Conservation (phyloP, 2,113 vertebrate species). For the Lates calcarifer region DNA sequence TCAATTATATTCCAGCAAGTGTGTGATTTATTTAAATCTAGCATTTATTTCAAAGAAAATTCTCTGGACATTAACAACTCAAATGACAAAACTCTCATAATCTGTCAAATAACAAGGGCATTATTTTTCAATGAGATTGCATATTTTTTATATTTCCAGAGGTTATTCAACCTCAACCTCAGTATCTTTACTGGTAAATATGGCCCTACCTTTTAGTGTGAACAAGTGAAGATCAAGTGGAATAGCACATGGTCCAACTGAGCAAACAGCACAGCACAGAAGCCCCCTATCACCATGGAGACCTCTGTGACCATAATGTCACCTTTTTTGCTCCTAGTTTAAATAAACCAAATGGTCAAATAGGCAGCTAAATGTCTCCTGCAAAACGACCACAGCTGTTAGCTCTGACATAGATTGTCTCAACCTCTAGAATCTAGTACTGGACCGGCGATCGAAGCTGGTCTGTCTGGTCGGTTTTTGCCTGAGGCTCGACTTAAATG, state of each 20-base stretch:
- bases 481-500: slow-evolving; percentile 49
- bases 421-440: neutral
- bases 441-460: slow-evolving; percentile 15
- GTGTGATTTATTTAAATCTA: no score
- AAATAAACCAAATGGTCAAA: slow-evolving; percentile 41
- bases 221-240: slow-evolving; percentile 7
- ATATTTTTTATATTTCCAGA: no score
- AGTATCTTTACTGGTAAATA: neutral
- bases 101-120: no score
- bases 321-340: slow-evolving; percentile 31
- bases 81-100: no score
- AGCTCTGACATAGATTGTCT: slow-evolving; percentile 22
- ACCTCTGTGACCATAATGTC: slow-evolving; percentile 28
- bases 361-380: slow-evolving; percentile 15
- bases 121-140: no score
- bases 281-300: slow-evolving; percentile 50
- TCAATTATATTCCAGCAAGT: no score
- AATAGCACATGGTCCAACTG: slow-evolving; percentile 8
- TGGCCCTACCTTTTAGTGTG: neutral
- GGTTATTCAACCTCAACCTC: no score
- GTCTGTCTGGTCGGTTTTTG: neutral
- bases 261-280: slow-evolving; percentile 52
- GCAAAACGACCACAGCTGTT: slow-evolving; percentile 3
- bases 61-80: no score
- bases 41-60: no score